Evolutionary conservation across 2,888 invertebrate species (phyloP), one percentile per base, ranked within the genome.

Genomic region (Acholoe squamosa): DNA sequence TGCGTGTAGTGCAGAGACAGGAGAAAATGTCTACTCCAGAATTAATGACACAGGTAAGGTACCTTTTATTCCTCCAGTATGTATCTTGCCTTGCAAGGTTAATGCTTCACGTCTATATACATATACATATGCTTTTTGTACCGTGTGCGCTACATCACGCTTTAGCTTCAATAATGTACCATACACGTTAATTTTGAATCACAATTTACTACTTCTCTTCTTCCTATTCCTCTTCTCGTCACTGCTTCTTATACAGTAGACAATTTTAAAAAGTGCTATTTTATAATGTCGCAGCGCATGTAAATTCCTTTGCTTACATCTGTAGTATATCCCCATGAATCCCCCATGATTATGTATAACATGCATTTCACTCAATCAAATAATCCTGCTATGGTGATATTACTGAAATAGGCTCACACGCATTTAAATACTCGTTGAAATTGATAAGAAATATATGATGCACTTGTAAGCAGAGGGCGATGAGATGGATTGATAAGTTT

Each of bases 11-110:
- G 90, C 91, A 5, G 89, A 61, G 34, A 86, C 90, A 3, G 91
- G 91, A 34, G 92, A 92, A 84, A 92, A 92, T 54, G 76, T 91
- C 90, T 92, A 92, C 89, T 92, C 92, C 33, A 61, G 91, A 25
- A 92, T 92, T 51, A 92, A 90, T 56, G 92, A 92, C n/a, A 77
- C 91, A 51, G 90, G 92, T 92, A 34, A 52, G 91, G 12, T 0
- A 25, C 5, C 76, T n/a, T n/a, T n/a, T 25, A 22, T 5, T 25
- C 31, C 31, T 76, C 76, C 31, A 31, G 25, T n/a, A n/a, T 71
- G 10, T 16, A 31, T 71, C 76, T 76, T 76, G 76, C 31, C 76
- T 7, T 28, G 76, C 76, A 31, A 76, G 76, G 31, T 76, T 76
- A 76, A 25, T 31, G 76, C 76, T 76, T 76, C n/a, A 61, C n/a